A percentile compares a stretch with the other conserved stretches of the same genome.
Conservation (phyloP, 2,888 invertebrate species). For the Cephus runcator region DNA sequence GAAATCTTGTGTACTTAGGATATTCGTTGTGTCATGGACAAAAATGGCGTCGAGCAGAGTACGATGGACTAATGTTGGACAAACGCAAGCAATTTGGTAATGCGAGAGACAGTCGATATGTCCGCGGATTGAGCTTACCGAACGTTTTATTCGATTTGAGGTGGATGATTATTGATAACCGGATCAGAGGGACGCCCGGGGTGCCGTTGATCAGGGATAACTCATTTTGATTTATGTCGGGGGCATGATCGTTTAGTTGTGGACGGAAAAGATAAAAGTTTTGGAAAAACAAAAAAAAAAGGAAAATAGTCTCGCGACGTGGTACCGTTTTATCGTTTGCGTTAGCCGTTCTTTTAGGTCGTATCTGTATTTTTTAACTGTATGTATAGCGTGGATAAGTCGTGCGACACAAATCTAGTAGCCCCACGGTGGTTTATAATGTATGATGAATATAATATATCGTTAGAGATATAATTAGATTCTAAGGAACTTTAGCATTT, state of each 20-base stretch:
- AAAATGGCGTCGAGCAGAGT: not conserved
- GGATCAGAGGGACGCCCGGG: not conserved
- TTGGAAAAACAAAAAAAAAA: not conserved
- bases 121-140: not conserved
- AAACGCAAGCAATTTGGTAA: not conserved
- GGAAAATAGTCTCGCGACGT: not conserved
- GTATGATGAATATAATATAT: constrained; percentile 43
- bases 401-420: not conserved
- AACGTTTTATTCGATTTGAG: not conserved
- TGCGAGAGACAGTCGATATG: not conserved
- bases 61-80: not conserved
- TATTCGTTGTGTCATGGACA: not conserved
- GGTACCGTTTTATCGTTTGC: constrained; percentile 4
- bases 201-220: not conserved
- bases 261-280: not conserved
- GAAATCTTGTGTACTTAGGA: not conserved
- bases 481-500: constrained; percentile 50
- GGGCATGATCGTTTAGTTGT: not conserved
- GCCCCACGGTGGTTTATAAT: constrained; percentile 36
- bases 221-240: not conserved
- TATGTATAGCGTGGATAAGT: not conserved
- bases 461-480: constrained; percentile 36
- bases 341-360: constrained; percentile 3
- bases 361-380: constrained; percentile 3
- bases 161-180: not conserved